Conservation (phyloP, 1,140 invertebrate genomes). For the Procambarus clarkii region DNA sequence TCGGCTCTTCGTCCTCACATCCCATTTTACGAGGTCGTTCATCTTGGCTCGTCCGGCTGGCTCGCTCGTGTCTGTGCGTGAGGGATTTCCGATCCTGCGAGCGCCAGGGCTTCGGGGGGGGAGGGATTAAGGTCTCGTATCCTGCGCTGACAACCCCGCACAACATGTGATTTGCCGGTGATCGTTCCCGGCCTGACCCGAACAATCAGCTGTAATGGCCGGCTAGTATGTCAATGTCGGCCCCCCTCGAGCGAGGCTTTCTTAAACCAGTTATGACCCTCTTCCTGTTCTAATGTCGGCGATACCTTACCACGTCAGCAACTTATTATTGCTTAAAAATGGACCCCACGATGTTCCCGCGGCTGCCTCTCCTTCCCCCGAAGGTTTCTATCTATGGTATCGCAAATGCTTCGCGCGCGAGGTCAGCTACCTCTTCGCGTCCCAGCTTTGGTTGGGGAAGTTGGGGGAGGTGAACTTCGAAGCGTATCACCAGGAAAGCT, state of each 20-base stretch:
- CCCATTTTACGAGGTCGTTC: too few relatives aligned
- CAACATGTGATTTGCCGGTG: background rate
- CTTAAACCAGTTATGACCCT: conserved; percentile 13
- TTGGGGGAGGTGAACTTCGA: too few relatives aligned
- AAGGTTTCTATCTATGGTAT: too few relatives aligned
- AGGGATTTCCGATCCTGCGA: background rate
- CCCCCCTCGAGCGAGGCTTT: conserved; percentile 1
- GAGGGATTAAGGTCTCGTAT: background rate
- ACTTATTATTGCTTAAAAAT: conserved; percentile 13
- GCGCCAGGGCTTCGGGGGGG: background rate
- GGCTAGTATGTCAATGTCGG: background rate
- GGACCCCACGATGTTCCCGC: background rate
- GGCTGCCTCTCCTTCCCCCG: too few relatives aligned
- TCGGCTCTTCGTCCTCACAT: too few relatives aligned
- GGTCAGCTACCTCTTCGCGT: too few relatives aligned
- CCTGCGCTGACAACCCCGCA: background rate
- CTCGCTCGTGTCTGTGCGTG: too few relatives aligned
- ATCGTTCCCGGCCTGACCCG: background rate
- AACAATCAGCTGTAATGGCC: conserved; percentile 3
- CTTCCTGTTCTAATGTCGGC: conserved; percentile 32
- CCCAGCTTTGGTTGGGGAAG: too few relatives aligned
- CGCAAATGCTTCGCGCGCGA: too few relatives aligned
- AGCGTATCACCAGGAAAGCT: too few relatives aligned
- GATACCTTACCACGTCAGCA: conserved; percentile 28
- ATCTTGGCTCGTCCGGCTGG: too few relatives aligned